phyloP scores from a whole-genome alignment of 2,113 vertebrate species.

The Crotalus viridis region DNA sequence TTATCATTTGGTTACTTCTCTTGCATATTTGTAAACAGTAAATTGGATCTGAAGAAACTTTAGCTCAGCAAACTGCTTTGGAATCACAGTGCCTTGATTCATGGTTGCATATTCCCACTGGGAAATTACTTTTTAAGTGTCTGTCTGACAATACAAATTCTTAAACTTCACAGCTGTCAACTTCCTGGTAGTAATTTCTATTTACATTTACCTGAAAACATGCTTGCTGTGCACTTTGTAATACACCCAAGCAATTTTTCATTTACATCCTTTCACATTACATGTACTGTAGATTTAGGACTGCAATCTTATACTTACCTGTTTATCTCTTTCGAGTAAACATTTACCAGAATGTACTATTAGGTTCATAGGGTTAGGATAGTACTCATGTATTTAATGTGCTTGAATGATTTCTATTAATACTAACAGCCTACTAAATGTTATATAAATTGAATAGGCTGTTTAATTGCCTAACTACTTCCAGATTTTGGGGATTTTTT shows the following conservation, averaged over 20 bases:
- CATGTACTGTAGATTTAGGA: neutral
- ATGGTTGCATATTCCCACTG: slow-evolving; percentile 39
- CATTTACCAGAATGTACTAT: neutral
- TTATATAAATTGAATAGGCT: neutral
- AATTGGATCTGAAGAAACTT: slow-evolving; percentile 31
- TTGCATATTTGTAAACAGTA: slow-evolving; percentile 31
- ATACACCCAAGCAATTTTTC: neutral
- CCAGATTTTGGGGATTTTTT: neutral
- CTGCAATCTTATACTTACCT: neutral
- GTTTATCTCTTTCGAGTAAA: neutral
- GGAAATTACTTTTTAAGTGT: slow-evolving; percentile 16
- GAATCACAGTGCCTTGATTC: slow-evolving; percentile 36
- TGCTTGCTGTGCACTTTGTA: slow-evolving; percentile 8
- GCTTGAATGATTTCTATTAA: neutral
- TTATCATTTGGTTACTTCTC: slow-evolving; percentile 40
- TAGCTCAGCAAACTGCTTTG: slow-evolving; percentile 31
- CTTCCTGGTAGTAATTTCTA: slow-evolving; percentile 6
- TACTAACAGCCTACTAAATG: neutral
- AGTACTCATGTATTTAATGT: neutral
- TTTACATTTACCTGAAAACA: slow-evolving; percentile 6
- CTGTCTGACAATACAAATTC: slow-evolving; percentile 6
- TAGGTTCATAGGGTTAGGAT: neutral
- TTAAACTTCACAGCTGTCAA: slow-evolving; percentile 24
- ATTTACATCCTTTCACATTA: neutral
- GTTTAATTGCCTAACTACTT: neutral